Evolutionary conservation across 2,888 invertebrate species (phyloP).

Genomic region (Caenorhabditis uteleia): DNA sequence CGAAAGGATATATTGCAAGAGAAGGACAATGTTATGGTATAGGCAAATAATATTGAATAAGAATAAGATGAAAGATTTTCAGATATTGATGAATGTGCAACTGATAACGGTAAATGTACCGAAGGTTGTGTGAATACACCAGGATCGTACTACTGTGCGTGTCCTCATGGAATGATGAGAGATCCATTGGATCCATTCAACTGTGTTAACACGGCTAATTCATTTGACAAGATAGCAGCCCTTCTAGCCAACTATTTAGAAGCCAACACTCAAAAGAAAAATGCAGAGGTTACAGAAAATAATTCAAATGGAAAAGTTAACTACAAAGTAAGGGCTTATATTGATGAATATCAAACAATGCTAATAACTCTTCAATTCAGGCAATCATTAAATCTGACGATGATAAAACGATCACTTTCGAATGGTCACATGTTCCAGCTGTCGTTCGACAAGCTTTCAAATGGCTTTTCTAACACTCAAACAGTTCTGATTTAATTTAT

Average conservation of each 20-base stretch:
- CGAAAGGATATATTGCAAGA: constrained; percentile 51
- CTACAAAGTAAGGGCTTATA: constrained; percentile 24
- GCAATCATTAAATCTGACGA: constrained; percentile 56
- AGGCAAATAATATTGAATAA: neutral
- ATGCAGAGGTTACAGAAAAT: constrained; percentile 23
- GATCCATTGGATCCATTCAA: constrained; percentile 61
- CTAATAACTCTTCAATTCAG: constrained; percentile 20
- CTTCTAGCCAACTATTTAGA: constrained; percentile 59
- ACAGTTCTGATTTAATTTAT: neutral
- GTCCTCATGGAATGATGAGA: constrained; percentile 65
- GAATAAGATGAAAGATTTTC: constrained; percentile 1
- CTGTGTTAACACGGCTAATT: constrained; percentile 52
- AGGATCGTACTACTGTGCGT: constrained; percentile 68
- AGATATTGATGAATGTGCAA: constrained; percentile 67
- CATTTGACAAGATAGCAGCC: constrained; percentile 62
- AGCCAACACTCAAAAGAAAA: constrained; percentile 50
- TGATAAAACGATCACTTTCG: constrained; percentile 58
- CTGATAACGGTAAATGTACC: constrained; percentile 63
- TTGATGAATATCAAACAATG: neutral
- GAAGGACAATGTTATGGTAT: constrained; percentile 56
- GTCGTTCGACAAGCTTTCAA: constrained; percentile 57
- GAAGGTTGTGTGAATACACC: constrained; percentile 69
- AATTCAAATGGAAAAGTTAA: constrained; percentile 29
- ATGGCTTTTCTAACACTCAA: constrained; percentile 54
- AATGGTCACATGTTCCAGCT: constrained; percentile 59